These are phyloP conservation scores for Chloebia gouldiae DNA, from an alignment of 2,113 vertebrate genomes.

Conservation along the genomic window DNA sequence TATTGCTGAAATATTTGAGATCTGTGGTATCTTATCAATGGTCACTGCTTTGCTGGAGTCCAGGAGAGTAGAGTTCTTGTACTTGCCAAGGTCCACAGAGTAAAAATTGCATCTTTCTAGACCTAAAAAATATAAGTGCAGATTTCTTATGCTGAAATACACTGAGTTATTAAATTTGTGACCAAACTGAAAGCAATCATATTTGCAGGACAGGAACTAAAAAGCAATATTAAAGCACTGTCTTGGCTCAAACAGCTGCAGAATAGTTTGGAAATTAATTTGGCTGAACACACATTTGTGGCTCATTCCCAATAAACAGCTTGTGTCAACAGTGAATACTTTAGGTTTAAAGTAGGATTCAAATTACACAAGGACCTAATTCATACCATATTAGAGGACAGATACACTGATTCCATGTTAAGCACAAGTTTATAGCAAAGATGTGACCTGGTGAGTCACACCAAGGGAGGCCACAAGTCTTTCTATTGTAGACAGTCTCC, in stretches of 20 bases:
- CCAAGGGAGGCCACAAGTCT: background rate
- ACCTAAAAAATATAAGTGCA: background rate
- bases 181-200: background rate
- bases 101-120: constrained; percentile 28
- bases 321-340: background rate
- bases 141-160: background rate
- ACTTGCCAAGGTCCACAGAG: background rate
- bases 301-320: background rate
- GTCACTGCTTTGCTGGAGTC: constrained; percentile 79
- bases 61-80: constrained; percentile 89
- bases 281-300: background rate
- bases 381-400: background rate
- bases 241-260: background rate
- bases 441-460: background rate
- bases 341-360: background rate
- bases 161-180: background rate
- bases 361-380: background rate
- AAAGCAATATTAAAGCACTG: background rate
- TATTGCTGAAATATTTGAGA: constrained; percentile 83
- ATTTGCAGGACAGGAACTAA: background rate
- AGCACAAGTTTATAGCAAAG: background rate
- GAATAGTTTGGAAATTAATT: background rate
- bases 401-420: background rate
- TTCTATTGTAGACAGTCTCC: background rate
- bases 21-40: constrained; percentile 69